Percentiles rank a stretch among this genome's conserved stretches.
These are phyloP conservation scores for Struthidea cinerea DNA, from an alignment of 2,113 vertebrate genomes.

Conservation along the genomic window DNA sequence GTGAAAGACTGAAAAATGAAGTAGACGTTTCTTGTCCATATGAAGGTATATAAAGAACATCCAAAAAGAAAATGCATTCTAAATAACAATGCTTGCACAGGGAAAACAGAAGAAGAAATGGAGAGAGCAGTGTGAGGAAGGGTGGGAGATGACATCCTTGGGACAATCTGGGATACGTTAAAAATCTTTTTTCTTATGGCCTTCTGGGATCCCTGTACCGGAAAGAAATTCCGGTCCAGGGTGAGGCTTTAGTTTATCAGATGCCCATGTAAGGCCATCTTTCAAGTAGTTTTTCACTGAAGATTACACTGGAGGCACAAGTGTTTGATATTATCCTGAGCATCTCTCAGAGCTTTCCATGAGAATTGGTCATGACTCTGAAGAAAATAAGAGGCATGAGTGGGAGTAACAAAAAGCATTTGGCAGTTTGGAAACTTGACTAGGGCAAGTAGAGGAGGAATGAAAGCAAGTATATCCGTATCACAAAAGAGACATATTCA, in stretches of 20 bases:
- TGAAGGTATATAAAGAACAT: background rate
- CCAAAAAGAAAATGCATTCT: background rate
- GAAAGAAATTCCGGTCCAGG: background rate
- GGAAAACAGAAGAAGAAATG: background rate
- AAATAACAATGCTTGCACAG: background rate
- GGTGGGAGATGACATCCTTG: background rate
- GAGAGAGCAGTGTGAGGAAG: background rate
- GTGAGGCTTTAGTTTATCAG: background rate
- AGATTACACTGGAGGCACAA: background rate
- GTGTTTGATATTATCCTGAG: background rate
- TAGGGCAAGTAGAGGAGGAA: background rate
- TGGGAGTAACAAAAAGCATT: background rate
- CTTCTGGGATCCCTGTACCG: background rate
- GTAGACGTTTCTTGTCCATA: background rate
- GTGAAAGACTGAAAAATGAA: background rate
- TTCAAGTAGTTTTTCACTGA: background rate
- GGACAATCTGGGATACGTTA: background rate
- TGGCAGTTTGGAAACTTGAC: background rate
- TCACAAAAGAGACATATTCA: background rate
- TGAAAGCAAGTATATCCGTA: background rate
- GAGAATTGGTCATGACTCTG: background rate
- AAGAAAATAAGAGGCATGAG: background rate
- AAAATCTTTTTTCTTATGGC: background rate
- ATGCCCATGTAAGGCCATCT: background rate
- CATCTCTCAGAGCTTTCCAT: background rate